phyloP scores from a whole-genome alignment of 92 coral and sea anemone genomes.

The Scolanthus callimorphus region DNA sequence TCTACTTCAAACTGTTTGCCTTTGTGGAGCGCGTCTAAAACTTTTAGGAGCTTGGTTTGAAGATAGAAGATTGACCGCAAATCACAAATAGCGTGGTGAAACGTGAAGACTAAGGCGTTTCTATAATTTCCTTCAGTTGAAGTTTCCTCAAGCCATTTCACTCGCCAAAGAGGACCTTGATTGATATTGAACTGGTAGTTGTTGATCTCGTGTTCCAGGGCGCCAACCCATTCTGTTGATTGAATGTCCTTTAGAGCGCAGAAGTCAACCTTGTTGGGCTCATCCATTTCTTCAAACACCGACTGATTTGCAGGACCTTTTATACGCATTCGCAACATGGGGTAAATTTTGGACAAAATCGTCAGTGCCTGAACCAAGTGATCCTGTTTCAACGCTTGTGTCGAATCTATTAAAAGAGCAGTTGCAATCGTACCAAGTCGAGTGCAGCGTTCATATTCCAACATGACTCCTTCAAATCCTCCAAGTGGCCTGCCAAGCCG shows the following conservation, averaged over 20 bases:
- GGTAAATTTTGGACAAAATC: conserved; percentile 23
- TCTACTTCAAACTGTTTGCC: no score
- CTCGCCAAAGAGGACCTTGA: conserved; percentile 44
- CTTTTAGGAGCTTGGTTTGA: no score
- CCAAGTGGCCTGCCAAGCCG: no score
- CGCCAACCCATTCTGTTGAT: conserved; percentile 17
- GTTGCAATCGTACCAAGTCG: no score
- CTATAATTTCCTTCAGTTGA: conserved; percentile 16
- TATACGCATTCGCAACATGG: conserved; percentile 19
- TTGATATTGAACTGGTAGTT: background rate
- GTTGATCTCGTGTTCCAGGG: conserved; percentile 21
- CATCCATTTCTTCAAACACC: conserved; percentile 19
- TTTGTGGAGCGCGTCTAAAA: no score
- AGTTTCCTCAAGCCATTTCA: no score
- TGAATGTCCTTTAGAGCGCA: conserved; percentile 3
- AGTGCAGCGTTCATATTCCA: no score
- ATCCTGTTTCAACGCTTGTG: no score
- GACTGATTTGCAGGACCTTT: background rate
- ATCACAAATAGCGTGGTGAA: conserved; percentile 26
- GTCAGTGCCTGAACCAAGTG: no score
- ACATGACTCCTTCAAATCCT: no score
- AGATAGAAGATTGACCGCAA: no score
- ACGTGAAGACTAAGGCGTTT: conserved; percentile 24
- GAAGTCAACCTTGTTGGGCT: conserved; percentile 18
- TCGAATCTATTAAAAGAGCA: no score